A percentile compares a stretch with the other conserved stretches of the same genome.
phyloP scores from a whole-genome alignment of 2,113 vertebrate species.

The Nothoprocta perdicaria region DNA sequence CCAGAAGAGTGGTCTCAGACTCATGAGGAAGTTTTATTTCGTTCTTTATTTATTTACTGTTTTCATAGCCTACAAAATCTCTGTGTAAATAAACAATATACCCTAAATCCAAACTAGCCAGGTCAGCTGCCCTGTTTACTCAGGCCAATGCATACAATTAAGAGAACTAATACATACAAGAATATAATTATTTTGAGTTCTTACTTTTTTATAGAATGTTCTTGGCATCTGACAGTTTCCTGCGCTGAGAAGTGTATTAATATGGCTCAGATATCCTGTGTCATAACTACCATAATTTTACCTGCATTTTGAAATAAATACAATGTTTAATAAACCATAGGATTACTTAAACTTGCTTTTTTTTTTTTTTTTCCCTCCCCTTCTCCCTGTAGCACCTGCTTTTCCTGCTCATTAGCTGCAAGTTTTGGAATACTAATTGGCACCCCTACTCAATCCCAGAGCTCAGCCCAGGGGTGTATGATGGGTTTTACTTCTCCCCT shows the following conservation, averaged over 20 bases:
- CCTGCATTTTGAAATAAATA: neutral
- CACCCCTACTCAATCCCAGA: neutral
- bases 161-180: neutral
- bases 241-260: neutral
- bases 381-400: neutral
- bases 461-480: neutral
- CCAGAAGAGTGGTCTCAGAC: neutral
- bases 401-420: slow-evolving; percentile 26
- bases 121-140: neutral
- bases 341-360: neutral
- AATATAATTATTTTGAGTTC: neutral
- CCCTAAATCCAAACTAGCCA: neutral
- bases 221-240: neutral
- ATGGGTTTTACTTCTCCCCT: neutral
- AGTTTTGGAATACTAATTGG: slow-evolving; percentile 1
- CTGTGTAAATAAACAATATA: slow-evolving; percentile 2
- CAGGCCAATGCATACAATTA: neutral
- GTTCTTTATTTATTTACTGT: neutral
- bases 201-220: neutral
- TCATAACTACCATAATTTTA: neutral
- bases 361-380: neutral
- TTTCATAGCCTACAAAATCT: neutral
- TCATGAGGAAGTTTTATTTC: neutral
- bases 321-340: neutral
- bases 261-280: neutral